Percentiles rank a stretch among this genome's conserved stretches.
Evolutionary conservation across 2,888 invertebrate genomes (phyloP).

Genomic region (Sesia apiformis): DNA sequence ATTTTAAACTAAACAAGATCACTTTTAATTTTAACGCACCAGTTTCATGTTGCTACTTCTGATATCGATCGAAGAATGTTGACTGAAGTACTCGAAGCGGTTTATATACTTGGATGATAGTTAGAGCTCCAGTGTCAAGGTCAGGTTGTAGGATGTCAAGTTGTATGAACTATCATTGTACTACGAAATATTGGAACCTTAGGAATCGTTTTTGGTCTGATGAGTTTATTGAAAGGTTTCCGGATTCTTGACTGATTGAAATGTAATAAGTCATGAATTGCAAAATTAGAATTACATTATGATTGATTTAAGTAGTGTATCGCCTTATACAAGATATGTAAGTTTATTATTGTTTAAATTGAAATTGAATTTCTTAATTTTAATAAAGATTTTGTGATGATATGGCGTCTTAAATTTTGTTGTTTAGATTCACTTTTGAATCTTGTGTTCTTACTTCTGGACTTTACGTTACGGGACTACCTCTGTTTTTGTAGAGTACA

Average conservation of each 20-base stretch:
- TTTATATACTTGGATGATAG: constrained; percentile 47
- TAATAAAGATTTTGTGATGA: too few relatives aligned
- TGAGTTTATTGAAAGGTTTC: background rate
- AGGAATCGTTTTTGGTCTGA: background rate
- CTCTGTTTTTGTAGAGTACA: too few relatives aligned
- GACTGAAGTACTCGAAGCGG: constrained; percentile 20
- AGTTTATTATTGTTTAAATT: background rate
- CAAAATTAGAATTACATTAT: too few relatives aligned
- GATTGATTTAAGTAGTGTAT: too few relatives aligned
- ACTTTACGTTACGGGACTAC: too few relatives aligned
- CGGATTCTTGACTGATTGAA: background rate
- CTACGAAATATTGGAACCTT: background rate
- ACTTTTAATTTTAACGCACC: constrained; percentile 33
- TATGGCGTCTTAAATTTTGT: too few relatives aligned
- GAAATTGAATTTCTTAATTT: background rate
- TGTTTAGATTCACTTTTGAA: too few relatives aligned
- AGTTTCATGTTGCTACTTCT: constrained; percentile 56
- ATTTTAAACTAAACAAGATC: background rate
- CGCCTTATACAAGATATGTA: too few relatives aligned
- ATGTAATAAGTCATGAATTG: too few relatives aligned
- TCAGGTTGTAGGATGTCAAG: constrained; percentile 27
- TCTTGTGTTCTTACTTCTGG: too few relatives aligned
- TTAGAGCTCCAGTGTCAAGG: constrained; percentile 47
- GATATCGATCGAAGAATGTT: constrained; percentile 45
- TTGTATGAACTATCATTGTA: background rate